Conservation (phyloP, 2,797 vertebrate genomes). For the Channa striata region DNA sequence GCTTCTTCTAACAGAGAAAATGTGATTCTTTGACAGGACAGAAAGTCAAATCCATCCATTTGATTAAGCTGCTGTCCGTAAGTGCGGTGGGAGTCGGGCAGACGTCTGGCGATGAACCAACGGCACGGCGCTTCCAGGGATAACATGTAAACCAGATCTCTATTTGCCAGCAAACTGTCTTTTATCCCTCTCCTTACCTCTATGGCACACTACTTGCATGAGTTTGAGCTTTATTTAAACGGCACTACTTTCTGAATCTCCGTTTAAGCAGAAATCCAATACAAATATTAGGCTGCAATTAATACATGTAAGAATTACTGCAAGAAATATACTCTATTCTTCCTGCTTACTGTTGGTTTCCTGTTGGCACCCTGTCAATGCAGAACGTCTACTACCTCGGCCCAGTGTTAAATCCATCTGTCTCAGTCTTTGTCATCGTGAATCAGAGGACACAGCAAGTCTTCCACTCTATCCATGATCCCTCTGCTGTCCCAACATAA, state of each 20-base stretch:
- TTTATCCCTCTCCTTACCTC: slow-evolving; percentile 9
- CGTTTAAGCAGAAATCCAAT: not conserved
- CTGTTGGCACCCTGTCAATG: not conserved
- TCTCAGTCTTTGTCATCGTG: slow-evolving; percentile 38
- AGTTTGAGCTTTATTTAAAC: not conserved
- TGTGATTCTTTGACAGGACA: slow-evolving; percentile 21
- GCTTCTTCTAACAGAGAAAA: slow-evolving; percentile 16
- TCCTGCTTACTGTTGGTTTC: not conserved
- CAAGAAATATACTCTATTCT: not conserved
- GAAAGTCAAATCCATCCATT: slow-evolving; percentile 19
- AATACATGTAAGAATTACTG: not conserved
- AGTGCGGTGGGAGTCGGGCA: not conserved
- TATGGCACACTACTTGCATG: not conserved
- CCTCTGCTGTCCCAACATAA: slow-evolving; percentile 30
- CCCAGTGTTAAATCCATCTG: slow-evolving; percentile 37
- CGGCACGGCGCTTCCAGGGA: slow-evolving; percentile 11
- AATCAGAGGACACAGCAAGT: slow-evolving; percentile 44
- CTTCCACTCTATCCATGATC: slow-evolving; percentile 32
- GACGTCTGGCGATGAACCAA: slow-evolving; percentile 1
- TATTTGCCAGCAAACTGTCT: not conserved
- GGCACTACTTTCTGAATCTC: not conserved
- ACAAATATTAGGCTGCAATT: not conserved
- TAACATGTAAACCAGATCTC: not conserved
- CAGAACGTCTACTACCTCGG: slow-evolving; percentile 23
- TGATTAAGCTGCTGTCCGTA: slow-evolving; percentile 5